Conservation (phyloP, 2,797 vertebrate species). For the Alexandromys oeconomus region DNA sequence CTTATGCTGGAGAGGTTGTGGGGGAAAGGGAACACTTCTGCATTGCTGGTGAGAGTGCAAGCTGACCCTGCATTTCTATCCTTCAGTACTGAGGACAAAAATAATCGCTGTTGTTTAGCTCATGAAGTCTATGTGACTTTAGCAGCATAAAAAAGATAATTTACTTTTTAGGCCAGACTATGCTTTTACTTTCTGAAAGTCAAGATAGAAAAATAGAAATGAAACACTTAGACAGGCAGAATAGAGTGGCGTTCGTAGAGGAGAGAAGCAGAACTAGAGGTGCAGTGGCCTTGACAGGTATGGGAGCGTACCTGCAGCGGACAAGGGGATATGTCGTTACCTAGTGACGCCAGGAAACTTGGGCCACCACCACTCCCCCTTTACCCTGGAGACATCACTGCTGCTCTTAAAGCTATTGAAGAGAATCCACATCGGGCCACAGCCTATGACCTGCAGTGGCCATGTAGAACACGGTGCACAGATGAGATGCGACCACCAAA, state of each 20-base stretch:
- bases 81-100: background rate
- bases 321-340: background rate
- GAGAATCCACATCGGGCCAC: background rate
- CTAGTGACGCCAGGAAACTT: background rate
- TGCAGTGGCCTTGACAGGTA: no score
- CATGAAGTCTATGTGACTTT: background rate
- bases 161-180: background rate
- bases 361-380: background rate
- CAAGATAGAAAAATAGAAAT: background rate
- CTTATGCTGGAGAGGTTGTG: no score
- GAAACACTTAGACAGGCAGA: background rate
- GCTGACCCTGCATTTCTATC: background rate
- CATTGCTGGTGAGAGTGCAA: no score
- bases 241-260: background rate
- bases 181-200: background rate
- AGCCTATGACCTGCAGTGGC: background rate
- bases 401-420: background rate
- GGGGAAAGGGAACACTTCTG: no score
- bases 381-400: background rate
- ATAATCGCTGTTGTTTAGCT: background rate
- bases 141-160: slow-evolving; percentile 24
- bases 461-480: background rate
- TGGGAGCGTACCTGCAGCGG: background rate
- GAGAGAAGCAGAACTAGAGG: background rate
- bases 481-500: background rate